These are phyloP conservation scores for Varanus komodoensis DNA, from an alignment of 2,113 vertebrate genomes.

Conservation along the genomic window DNA sequence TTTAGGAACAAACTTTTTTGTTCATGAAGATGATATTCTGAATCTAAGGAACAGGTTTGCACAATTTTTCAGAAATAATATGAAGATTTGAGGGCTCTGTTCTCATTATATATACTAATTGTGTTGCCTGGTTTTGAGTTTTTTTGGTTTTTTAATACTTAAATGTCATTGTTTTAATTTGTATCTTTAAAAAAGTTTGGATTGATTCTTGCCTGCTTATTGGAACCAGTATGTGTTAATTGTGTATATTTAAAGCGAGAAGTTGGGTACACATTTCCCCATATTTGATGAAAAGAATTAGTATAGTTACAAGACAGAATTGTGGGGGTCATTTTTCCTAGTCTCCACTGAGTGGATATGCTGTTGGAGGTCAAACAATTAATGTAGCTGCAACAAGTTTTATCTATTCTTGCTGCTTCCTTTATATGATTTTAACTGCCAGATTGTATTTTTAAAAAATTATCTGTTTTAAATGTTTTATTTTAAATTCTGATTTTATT, in stretches of 20 bases:
- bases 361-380: not conserved
- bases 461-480: too few species aligned
- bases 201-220: not conserved
- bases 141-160: not conserved
- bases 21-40: slow-evolving; percentile 89
- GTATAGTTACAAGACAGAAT: not conserved
- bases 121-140: not conserved
- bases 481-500: too few species aligned
- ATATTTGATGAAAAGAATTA: not conserved
- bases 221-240: not conserved
- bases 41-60: slow-evolving; percentile 88
- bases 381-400: not conserved
- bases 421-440: too few species aligned
- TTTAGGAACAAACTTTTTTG: slow-evolving; percentile 95
- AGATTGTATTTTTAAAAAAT: too few species aligned
- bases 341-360: not conserved
- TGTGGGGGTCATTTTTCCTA: not conserved
- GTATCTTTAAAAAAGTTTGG: not conserved
- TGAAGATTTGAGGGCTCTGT: not conserved
- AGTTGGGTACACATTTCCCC: not conserved
- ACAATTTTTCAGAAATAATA: slow-evolving; percentile 20
- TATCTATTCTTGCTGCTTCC: too few species aligned
- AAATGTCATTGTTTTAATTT: not conserved
- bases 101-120: not conserved
- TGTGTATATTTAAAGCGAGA: not conserved